phyloP scores from a whole-genome alignment of 2,113 vertebrate species.

The Labeo catla region DNA sequence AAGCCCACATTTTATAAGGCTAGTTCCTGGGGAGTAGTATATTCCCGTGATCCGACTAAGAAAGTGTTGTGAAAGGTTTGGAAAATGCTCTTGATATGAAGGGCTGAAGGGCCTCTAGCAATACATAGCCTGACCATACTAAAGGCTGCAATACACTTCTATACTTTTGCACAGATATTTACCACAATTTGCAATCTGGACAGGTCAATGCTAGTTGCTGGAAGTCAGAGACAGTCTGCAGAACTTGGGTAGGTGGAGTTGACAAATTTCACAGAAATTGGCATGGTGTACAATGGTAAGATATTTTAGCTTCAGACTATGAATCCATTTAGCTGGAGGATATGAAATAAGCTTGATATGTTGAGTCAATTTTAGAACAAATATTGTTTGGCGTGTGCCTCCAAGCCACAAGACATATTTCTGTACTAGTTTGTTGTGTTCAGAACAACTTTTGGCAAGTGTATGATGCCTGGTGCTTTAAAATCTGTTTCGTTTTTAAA shows the following conservation, averaged over 20 bases:
- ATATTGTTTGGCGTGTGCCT: not conserved
- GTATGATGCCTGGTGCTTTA: not conserved
- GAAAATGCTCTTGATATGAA: constrained; percentile 4
- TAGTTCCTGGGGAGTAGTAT: not conserved
- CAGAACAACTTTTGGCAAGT: not conserved
- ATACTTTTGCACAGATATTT: not conserved
- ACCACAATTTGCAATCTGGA: not conserved
- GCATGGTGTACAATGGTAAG: not conserved
- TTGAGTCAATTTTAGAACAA: not conserved
- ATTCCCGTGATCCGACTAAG: constrained; percentile 5
- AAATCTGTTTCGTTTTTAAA: not conserved
- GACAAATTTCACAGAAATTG: not conserved
- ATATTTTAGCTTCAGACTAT: not conserved
- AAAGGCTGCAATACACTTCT: not conserved
- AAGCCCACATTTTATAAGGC: constrained; percentile 30
- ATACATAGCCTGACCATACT: not conserved
- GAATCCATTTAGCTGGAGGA: not conserved
- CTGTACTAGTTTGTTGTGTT: not conserved
- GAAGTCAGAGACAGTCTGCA: not conserved
- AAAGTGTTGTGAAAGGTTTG: constrained; percentile 10
- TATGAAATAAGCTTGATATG: not conserved
- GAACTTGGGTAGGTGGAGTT: not conserved
- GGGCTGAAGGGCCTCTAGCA: not conserved
- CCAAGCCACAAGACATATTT: not conserved
- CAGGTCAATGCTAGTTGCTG: not conserved